A percentile compares a stretch with the other conserved stretches of the same genome.
phyloP scores from a whole-genome alignment of 2,888 invertebrate genomes.

The Macaria liturata region DNA sequence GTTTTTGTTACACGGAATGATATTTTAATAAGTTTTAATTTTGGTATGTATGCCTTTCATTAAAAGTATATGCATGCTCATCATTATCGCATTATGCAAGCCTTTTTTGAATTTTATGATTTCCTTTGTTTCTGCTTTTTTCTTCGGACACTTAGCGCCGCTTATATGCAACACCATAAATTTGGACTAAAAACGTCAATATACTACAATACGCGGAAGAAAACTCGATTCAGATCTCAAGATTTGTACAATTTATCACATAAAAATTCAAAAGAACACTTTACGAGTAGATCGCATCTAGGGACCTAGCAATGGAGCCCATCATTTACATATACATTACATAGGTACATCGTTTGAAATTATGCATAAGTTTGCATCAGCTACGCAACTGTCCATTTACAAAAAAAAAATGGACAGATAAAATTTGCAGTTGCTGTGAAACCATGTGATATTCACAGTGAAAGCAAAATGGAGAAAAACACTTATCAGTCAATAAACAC shows the following conservation, averaged over 20 bases:
- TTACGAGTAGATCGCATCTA: conserved; percentile 44
- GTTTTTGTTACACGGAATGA: too few species aligned
- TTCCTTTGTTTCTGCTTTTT: too few species aligned
- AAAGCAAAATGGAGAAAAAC: background rate
- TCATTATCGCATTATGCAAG: too few species aligned
- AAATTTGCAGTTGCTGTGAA: background rate
- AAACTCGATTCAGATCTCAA: conserved; percentile 74
- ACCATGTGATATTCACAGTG: background rate
- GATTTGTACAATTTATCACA: conserved; percentile 78
- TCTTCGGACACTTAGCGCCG: conserved; percentile 33
- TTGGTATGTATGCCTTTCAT: too few species aligned
- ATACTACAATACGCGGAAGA: conserved; percentile 66
- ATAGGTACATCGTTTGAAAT: too few species aligned
- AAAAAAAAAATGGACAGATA: conserved; percentile 5
- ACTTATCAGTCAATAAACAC: background rate
- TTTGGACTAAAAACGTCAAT: conserved; percentile 65
- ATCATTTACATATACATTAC: background rate
- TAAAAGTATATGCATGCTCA: too few species aligned
- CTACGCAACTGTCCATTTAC: background rate
- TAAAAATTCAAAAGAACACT: conserved; percentile 70
- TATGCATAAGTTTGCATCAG: too few species aligned
- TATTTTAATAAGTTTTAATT: too few species aligned
- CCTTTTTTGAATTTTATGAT: too few species aligned
- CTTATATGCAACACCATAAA: conserved; percentile 43
- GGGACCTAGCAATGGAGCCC: conserved; percentile 38